Base-by-base conservation (phyloP, 2,888 invertebrate genomes). In the Petrolisthes cinctipes region DNA sequence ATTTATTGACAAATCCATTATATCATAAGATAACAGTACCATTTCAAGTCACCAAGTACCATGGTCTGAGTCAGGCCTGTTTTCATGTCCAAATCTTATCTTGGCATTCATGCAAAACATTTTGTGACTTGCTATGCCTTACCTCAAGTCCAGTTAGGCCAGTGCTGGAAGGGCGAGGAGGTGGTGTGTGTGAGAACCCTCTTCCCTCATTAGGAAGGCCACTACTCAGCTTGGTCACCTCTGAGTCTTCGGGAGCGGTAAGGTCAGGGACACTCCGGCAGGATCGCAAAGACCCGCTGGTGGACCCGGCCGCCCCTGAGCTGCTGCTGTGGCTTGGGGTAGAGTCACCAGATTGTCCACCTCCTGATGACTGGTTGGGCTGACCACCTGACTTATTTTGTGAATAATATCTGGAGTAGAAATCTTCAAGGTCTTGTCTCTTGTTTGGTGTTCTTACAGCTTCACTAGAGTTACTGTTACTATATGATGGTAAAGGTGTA, bases 251-350 rank as follows among this genome's bases (percentile, higher is more conserved):
- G 1, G 86, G 80, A 11, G 90, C 91, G 23, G 88, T 91, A 23
- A 91, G 86, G 66, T 91, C 91, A 20, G 91, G 91, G n/a, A 90
- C 91, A 86, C 90, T 90, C n/a, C 89, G 85, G 75, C 90, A 87
- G 53, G 89, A 85, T 9, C 90, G 82, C 78, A 90, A 37, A 3
- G 89, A 83, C n/a, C 87, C 88, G n/a, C 17, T 81, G 37, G 89
- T 89, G 4, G 84, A 84, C 7, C 86, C 82, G 17, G 86, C 78
- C 20, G 87, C 87, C 54, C 82, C 85, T 4, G 89, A 83, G 53
- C 85, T 87, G 66, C 87, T 88, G 61, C 86, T 88, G 56, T 89
- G 89, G 20, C 81, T 89, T 61, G 87, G 89, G 6, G 86, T 89
- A 5, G 80, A 85, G 6, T 82, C 86, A 17, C 89, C 89, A 61